Conservation (phyloP, 2,888 invertebrate genomes). For the Acrobeloides nanus region DNA sequence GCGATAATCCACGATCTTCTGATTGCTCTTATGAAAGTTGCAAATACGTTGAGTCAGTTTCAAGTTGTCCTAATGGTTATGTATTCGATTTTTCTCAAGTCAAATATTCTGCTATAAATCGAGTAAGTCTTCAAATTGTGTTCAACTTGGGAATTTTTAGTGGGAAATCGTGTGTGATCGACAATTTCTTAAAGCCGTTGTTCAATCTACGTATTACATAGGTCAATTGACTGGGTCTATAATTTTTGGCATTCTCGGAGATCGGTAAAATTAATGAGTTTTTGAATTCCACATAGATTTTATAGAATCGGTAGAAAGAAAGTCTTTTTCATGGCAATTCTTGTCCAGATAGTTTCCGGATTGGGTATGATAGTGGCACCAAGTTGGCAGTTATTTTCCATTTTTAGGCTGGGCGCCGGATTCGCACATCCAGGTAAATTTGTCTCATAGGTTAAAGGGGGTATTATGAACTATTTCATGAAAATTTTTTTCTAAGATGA, state of each 20-base stretch:
- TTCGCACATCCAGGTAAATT: slow-evolving; percentile 67
- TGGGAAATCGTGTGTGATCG: slow-evolving; percentile 51
- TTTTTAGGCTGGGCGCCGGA: slow-evolving; percentile 67
- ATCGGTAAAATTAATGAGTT: slow-evolving; percentile 26
- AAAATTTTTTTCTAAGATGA: too few relatives aligned
- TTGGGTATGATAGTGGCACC: slow-evolving; percentile 67
- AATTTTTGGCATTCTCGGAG: slow-evolving; percentile 51
- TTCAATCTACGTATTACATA: slow-evolving; percentile 50
- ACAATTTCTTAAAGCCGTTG: slow-evolving; percentile 42
- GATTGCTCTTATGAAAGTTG: slow-evolving; percentile 11
- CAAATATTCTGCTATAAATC: slow-evolving; percentile 39
- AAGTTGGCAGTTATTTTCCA: slow-evolving; percentile 65
- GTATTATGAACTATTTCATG: too few relatives aligned
- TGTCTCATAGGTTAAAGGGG: too few relatives aligned
- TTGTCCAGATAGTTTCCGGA: slow-evolving; percentile 68
- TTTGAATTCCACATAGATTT: not conserved
- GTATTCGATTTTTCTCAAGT: slow-evolving; percentile 42
- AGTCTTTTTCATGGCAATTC: slow-evolving; percentile 68
- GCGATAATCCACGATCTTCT: too few relatives aligned
- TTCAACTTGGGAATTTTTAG: slow-evolving; percentile 18
- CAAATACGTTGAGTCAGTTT: slow-evolving; percentile 5
- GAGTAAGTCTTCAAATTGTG: slow-evolving; percentile 21
- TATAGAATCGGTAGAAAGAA: slow-evolving; percentile 68
- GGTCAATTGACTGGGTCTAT: slow-evolving; percentile 53
- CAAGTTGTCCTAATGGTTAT: slow-evolving; percentile 26